These are phyloP conservation scores for Drosophila dives DNA, from an alignment of 2,888 invertebrate species.

Conservation along the genomic window DNA sequence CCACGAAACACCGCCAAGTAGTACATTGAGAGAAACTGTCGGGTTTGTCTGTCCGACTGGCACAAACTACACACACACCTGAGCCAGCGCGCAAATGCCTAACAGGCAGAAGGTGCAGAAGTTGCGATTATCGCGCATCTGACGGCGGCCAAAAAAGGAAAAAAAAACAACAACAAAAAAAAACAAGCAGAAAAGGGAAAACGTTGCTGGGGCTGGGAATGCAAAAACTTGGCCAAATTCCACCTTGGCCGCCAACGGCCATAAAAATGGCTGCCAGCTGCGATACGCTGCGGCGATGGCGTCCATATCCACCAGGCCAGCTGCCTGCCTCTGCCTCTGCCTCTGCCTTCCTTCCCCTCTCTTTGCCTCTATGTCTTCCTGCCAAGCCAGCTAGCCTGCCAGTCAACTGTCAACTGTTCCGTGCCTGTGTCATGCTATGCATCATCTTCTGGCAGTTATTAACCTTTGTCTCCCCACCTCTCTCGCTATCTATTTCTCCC, in stretches of 20 bases:
- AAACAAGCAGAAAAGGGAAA: not conserved
- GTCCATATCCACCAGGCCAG: slow-evolving; percentile 49
- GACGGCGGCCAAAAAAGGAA: slow-evolving; percentile 21
- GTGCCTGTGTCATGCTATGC: slow-evolving; percentile 76
- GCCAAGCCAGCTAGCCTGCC: slow-evolving; percentile 54
- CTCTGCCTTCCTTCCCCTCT: not conserved
- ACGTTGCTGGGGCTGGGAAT: slow-evolving; percentile 3
- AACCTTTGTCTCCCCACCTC: slow-evolving; percentile 62
- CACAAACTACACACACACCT: slow-evolving; percentile 68
- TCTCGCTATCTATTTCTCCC: not conserved
- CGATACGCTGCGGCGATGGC: slow-evolving; percentile 52
- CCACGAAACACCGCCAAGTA: slow-evolving; percentile 6
- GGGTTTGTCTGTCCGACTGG: slow-evolving; percentile 24
- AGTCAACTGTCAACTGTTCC: slow-evolving; percentile 77
- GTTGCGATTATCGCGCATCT: slow-evolving; percentile 75
- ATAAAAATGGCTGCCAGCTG: slow-evolving; percentile 80
- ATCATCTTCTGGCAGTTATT: slow-evolving; percentile 80
- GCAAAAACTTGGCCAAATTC: slow-evolving; percentile 71
- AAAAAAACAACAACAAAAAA: not conserved
- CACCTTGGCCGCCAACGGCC: slow-evolving; percentile 64
- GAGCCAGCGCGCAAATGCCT: slow-evolving; percentile 43
- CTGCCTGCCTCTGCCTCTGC: slow-evolving; percentile 19
- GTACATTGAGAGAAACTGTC: slow-evolving; percentile 36
- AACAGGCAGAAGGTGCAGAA: slow-evolving; percentile 73
- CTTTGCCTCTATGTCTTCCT: slow-evolving; percentile 8